These are phyloP conservation scores for Sphecodes monilicornis DNA, from an alignment of 2,888 invertebrate genomes.

Conservation along the genomic window DNA sequence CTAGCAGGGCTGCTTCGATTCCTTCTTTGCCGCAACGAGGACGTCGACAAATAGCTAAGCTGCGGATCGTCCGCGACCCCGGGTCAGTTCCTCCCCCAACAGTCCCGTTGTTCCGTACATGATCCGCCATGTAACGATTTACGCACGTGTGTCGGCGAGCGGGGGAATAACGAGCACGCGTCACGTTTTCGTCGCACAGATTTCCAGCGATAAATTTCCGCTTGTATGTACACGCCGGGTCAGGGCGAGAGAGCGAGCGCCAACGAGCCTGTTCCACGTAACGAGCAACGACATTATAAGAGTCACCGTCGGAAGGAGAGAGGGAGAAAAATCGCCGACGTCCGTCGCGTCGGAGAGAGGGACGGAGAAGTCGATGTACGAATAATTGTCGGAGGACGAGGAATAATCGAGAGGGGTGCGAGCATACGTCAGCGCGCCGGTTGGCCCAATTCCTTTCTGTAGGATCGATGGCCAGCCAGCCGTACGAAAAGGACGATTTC, in stretches of 20 bases:
- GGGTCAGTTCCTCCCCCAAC: neutral
- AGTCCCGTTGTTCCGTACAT: neutral
- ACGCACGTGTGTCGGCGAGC: constrained; percentile 42
- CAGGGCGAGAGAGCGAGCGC: neutral
- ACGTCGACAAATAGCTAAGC: constrained; percentile 55
- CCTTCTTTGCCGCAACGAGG: constrained; percentile 48
- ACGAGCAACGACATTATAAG: constrained; percentile 24
- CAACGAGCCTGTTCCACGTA: constrained; percentile 14
- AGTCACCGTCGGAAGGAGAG: neutral
- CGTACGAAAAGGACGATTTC: constrained; percentile 51
- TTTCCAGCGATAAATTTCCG: constrained; percentile 30
- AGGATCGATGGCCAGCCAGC: constrained; percentile 71
- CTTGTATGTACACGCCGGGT: constrained; percentile 5
- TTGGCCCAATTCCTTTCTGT: constrained; percentile 76
- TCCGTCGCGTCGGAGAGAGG: neutral
- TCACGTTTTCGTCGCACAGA: constrained; percentile 44
- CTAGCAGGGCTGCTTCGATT: constrained; percentile 31
- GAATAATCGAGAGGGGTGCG: constrained; percentile 59
- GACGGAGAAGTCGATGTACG: constrained; percentile 46
- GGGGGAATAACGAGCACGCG: constrained; percentile 50
- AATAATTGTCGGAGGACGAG: constrained; percentile 55
- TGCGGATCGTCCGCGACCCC: constrained; percentile 27
- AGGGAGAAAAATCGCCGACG: neutral
- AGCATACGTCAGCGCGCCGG: constrained; percentile 66
- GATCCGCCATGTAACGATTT: constrained; percentile 42